Evolutionary conservation across 2,797 vertebrate genomes (phyloP), one percentile per base, ranked within the genome.

Genomic region (Helostoma temminkii): DNA sequence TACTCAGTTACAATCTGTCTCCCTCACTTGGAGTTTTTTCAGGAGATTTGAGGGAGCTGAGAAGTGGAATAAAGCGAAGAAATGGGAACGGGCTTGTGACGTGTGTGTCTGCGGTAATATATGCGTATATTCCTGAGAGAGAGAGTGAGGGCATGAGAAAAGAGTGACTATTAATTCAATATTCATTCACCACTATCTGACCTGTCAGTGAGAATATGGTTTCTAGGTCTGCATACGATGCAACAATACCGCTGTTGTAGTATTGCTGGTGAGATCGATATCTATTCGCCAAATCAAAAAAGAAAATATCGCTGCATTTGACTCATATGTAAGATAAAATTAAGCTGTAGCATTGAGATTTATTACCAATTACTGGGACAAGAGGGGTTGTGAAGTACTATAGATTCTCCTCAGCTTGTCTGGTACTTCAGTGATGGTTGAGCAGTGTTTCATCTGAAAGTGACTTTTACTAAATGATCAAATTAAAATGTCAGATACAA

Each of bases 1-100:
- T 90, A 89, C 84, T 76, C 66, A 53, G 69, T 82, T 68, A 53
- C 37, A 68, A 91, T 88, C 84, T 15, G 68, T 93, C 87, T 88
- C 71, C 72, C 46, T 79, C 30, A 25, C 74, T 57, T 41, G 6
- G 34, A 49, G 19, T 71, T 74, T 79, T 67, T 68, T 65, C 71
- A 72, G 18, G 22, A 74, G 53, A 71, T 56, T 72, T 59, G 21
- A 48, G 4, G 42, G 47, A 66, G 66, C 61, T 78, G 64, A 78
- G 71, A 75, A 48, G 73, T 45, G 54, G 71, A 74, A 54, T 56
- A 53, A 69, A 61, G 67, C 37, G 37, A 75, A 61, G 68, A 50
- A 36, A 2, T 3, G 42, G 28, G 24, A 43, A 36, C 18, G 37
- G 49, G 55, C 32, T 49, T 47, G 37, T 36, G 16, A 43, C 3